Percentiles rank a stretch among this genome's conserved stretches.
phyloP scores from a whole-genome alignment of 2,888 invertebrate genomes.

The Craniophora ligustri region DNA sequence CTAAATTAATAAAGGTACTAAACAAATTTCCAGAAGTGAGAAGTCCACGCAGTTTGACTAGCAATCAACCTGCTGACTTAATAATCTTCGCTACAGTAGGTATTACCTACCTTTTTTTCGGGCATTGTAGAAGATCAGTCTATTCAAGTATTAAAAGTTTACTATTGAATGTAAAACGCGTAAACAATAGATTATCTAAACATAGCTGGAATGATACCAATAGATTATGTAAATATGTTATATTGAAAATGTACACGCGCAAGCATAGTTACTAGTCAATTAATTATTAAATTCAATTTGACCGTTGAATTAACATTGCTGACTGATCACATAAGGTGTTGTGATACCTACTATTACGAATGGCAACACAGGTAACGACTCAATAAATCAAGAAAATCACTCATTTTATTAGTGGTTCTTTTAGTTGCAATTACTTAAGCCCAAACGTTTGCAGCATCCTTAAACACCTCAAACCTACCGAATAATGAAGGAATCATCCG shows the following conservation, averaged over 20 bases:
- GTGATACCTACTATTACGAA: constrained; percentile 2
- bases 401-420: constrained; percentile 1
- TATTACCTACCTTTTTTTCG: no score
- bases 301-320: constrained; percentile 27
- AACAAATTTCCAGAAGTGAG: no score
- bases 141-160: constrained; percentile 19
- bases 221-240: not conserved
- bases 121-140: no score
- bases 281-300: constrained; percentile 55
- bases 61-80: no score
- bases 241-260: constrained; percentile 13
- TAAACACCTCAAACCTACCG: constrained; percentile 49
- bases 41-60: no score
- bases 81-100: no score
- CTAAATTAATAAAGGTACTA: no score
- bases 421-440: constrained; percentile 18
- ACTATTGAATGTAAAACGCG: not conserved
- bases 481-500: constrained; percentile 50
- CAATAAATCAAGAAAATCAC: not conserved
- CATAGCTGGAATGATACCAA: constrained; percentile 4
- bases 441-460: constrained; percentile 37
- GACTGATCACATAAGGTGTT: constrained; percentile 4
- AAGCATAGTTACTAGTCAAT: constrained; percentile 23
- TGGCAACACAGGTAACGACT: not conserved
- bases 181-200: not conserved